phyloP scores from a whole-genome alignment of 2,888 invertebrate genomes.

The Epistrophella euchroma region DNA sequence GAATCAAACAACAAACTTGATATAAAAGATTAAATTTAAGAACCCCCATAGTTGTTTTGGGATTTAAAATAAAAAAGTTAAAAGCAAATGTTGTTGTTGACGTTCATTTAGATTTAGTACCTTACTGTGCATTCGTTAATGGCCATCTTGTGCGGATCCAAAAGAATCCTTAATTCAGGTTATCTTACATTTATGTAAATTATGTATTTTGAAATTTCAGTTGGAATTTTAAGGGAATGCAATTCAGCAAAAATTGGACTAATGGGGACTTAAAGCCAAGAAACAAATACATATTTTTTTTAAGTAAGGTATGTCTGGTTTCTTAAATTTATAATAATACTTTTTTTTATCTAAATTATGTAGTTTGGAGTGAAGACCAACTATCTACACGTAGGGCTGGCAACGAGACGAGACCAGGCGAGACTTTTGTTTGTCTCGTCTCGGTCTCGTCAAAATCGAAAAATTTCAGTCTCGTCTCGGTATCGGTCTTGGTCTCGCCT shows the following conservation, averaged over 20 bases:
- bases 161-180: neutral
- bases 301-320: too few species aligned
- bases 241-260: neutral
- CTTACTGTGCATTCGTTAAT: neutral
- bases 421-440: too few species aligned
- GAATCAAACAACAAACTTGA: slow-evolving; percentile 20
- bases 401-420: too few species aligned
- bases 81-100: neutral
- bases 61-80: neutral
- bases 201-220: neutral
- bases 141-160: neutral
- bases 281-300: too few species aligned
- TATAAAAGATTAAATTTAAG: slow-evolving; percentile 25
- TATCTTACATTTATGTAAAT: neutral
- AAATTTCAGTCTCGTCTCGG: too few species aligned
- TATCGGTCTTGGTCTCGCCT: too few species aligned
- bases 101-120: neutral
- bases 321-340: too few species aligned
- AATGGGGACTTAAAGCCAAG: too few species aligned
- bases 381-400: too few species aligned
- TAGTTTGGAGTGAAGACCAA: too few species aligned
- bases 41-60: slow-evolving; percentile 10
- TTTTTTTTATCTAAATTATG: too few species aligned
- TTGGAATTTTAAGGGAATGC: neutral
- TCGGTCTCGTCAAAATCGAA: too few species aligned